Evolutionary conservation across 2,888 invertebrate species (phyloP).

Genomic region (Drosophila buzzatii): DNA sequence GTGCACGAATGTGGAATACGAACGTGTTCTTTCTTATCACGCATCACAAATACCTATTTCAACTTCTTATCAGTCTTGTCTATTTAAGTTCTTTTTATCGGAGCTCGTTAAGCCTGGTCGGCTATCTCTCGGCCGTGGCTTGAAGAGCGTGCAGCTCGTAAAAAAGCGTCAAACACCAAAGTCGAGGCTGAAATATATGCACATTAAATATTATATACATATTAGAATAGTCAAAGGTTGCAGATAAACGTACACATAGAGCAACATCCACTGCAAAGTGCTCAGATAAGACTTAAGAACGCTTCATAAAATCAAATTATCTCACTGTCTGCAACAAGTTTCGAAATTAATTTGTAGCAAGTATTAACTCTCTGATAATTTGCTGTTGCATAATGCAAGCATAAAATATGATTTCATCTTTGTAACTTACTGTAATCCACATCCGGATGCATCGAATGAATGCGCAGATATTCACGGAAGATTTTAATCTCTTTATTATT

Average conservation of each 20-base stretch:
- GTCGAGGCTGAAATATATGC: not conserved
- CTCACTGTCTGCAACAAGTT: not conserved
- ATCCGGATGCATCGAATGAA: slow-evolving; percentile 93
- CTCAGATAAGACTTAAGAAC: not conserved
- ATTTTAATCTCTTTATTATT: slow-evolving; percentile 88
- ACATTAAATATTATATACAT: not conserved
- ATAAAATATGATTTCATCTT: not conserved
- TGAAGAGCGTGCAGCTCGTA: slow-evolving; percentile 84
- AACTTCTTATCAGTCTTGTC: slow-evolving; percentile 3
- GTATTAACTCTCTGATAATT: not conserved
- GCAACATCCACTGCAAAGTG: not conserved
- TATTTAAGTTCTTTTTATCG: slow-evolving; percentile 1
- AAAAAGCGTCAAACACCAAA: slow-evolving; percentile 75
- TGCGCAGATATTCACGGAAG: slow-evolving; percentile 92
- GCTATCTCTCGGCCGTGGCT: not conserved
- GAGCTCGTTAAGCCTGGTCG: not conserved
- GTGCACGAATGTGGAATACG: not conserved
- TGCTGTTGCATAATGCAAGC: not conserved
- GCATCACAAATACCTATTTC: not conserved
- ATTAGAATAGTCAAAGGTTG: not conserved
- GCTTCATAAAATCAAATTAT: not conserved
- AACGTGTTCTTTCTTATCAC: not conserved
- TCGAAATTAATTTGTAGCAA: not conserved
- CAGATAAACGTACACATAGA: too few species aligned
- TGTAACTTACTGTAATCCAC: slow-evolving; percentile 90